phyloP scores from a whole-genome alignment of 2,113 vertebrate species.

The Pomatorhinus ruficollis region DNA sequence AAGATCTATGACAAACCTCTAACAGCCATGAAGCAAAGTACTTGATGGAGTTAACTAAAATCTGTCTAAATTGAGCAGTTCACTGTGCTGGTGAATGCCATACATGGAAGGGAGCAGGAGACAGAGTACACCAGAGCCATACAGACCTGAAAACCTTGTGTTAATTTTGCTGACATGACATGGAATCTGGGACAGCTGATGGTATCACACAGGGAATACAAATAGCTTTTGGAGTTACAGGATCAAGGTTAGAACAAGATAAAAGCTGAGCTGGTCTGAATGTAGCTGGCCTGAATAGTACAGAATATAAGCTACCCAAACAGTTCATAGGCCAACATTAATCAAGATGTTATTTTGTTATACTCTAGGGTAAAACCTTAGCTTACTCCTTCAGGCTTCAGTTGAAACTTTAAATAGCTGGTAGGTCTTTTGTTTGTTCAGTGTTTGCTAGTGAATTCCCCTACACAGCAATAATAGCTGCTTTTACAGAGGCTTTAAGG shows the following conservation, averaged over 20 bases:
- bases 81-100: background rate
- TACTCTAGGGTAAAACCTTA: background rate
- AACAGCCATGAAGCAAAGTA: background rate
- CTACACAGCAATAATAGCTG: background rate
- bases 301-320: background rate
- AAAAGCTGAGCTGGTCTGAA: constrained; percentile 32
- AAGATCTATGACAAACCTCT: background rate
- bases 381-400: background rate
- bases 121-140: background rate
- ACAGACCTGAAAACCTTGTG: background rate
- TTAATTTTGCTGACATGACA: constrained; percentile 12
- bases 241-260: constrained; percentile 46
- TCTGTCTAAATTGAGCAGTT: background rate
- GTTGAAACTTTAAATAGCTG: constrained; percentile 10
- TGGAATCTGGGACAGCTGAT: constrained; percentile 36
- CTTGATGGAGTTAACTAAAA: background rate
- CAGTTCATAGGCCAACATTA: constrained; percentile 5
- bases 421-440: background rate
- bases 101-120: background rate
- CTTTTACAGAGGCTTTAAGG: background rate
- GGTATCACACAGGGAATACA: background rate
- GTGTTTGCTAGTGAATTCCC: background rate
- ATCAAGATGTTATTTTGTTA: constrained; percentile 5
- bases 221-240: constrained; percentile 13
- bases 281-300: background rate